These are phyloP conservation scores for Tragulus kanchil DNA, from an alignment of 2,113 vertebrate genomes.

Conservation along the genomic window DNA sequence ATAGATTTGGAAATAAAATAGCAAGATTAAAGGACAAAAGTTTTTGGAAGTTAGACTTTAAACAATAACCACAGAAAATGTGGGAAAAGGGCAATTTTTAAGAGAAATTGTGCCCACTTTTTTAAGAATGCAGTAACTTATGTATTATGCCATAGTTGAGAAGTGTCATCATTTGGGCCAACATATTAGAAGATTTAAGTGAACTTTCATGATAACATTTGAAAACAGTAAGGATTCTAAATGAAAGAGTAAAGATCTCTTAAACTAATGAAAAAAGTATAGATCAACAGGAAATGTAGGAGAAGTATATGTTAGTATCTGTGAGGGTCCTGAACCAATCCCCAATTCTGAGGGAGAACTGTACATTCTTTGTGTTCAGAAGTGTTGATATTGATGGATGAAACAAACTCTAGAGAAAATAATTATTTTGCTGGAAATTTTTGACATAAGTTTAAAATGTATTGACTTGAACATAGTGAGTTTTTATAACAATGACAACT, in stretches of 20 bases:
- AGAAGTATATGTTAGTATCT: neutral
- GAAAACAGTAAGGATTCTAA: neutral
- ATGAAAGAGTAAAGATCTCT: neutral
- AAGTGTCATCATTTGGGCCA: neutral
- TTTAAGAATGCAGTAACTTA: neutral
- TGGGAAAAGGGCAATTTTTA: neutral
- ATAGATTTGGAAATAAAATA: neutral
- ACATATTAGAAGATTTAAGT: neutral
- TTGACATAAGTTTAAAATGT: neutral
- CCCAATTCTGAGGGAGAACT: neutral
- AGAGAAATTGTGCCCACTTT: neutral
- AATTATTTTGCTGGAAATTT: slow-evolving; percentile 21
- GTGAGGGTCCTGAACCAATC: neutral
- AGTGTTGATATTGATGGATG: neutral
- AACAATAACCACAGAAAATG: neutral
- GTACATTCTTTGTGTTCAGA: neutral
- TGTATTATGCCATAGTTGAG: neutral
- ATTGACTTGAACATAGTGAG: neutral
- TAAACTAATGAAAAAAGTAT: slow-evolving; percentile 20
- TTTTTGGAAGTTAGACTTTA: neutral
- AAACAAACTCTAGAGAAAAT: slow-evolving; percentile 14
- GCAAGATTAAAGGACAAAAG: neutral
- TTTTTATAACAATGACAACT: slow-evolving; percentile 1
- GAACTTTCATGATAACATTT: neutral
- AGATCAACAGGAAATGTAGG: neutral